Conservation (phyloP, 2,797 vertebrate species). For the Halcyon chelicuti region DNA sequence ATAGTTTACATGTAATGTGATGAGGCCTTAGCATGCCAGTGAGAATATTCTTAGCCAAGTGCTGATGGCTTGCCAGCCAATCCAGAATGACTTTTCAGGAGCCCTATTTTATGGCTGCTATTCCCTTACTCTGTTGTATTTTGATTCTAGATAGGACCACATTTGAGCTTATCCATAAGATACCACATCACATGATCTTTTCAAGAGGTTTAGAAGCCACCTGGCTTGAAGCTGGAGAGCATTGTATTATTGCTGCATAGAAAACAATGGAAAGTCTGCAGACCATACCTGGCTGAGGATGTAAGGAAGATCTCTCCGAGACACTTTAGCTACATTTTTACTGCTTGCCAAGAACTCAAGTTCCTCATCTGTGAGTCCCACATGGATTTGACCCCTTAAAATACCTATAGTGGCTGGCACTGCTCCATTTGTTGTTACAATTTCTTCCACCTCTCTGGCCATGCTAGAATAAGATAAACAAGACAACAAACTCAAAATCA, state of each 20-base stretch:
- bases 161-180: background rate
- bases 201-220: background rate
- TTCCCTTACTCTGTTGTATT: background rate
- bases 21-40: background rate
- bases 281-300: constrained; percentile 85
- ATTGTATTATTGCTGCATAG: background rate
- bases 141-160: background rate
- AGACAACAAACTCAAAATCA: background rate
- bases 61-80: background rate
- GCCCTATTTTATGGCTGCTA: background rate
- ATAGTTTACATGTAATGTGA: background rate
- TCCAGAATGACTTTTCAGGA: background rate
- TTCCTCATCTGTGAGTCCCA: constrained; percentile 84
- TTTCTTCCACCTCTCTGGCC: constrained; percentile 87
- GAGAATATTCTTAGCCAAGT: background rate
- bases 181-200: background rate
- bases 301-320: constrained; percentile 89
- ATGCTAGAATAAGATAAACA: constrained; percentile 76
- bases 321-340: constrained; percentile 74
- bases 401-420: constrained; percentile 87
- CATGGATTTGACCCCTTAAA: constrained; percentile 82
- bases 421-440: constrained; percentile 83
- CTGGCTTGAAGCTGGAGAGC: background rate
- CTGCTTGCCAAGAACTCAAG: constrained; percentile 82
- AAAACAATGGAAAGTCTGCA: background rate